Evolutionary conservation across 2,797 vertebrate genomes (phyloP), one percentile per base, ranked within the genome.

Genomic region (Ataeniobius toweri): DNA sequence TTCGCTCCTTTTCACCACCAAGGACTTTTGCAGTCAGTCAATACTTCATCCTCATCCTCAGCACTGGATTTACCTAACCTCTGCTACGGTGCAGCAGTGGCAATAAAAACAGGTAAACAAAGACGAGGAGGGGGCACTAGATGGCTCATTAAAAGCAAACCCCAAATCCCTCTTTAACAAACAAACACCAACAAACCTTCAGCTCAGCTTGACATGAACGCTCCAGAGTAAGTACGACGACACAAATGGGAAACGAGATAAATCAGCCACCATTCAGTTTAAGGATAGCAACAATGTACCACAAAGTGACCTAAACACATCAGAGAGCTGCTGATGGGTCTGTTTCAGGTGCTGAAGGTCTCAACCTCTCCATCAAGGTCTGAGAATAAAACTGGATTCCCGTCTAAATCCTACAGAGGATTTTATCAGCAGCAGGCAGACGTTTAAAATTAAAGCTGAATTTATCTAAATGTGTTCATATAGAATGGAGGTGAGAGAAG

Each of bases 101-200:
- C 78, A 89, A 89, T 88, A 85, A 89, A 83, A 86, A 70, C 80
- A 82, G 71, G 85, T 89, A 88, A 92, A 90, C 84, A 91, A 46
- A 24, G 16, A 56, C 2, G 41, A 70, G 74, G 56, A 67, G 69
- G 76, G 71, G 84, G 28, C 2, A 6, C 59, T 36, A 31, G 58
- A 80, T n/a, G 79, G 77, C 83, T 83, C 84, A 84, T 67, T 81
- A 80, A 69, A 63, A 41, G 70, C 78, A 74, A 12, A 12, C 36
- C 55, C 63, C 39, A 68, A 73, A 77, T 50, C 5, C 53, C 22
- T 39, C 59, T 63, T 63, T 63, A 36, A n/a, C 55, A 46, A 39
- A 10, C 39, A n/a, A 13, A 24, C 71, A 24, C 20, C 36, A 6
- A 46, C 44, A 46, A 7, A 61, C 26, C 0, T 28, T 26, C 5